These are phyloP conservation scores for Gallirallus australis DNA, from an alignment of 2,797 vertebrate species.

Conservation along the genomic window DNA sequence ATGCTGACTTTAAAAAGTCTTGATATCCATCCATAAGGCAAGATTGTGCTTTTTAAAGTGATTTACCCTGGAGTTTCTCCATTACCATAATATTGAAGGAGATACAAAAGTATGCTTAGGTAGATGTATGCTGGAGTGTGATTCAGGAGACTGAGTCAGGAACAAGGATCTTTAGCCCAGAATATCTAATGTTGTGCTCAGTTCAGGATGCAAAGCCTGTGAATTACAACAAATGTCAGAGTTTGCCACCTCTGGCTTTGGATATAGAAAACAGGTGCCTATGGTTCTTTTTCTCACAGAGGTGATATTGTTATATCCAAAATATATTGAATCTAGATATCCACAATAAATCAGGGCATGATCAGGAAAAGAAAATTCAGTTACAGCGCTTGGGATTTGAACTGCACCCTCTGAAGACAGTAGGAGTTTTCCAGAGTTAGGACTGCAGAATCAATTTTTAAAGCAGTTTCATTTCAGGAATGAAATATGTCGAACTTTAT, in stretches of 20 bases:
- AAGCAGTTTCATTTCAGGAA: neutral
- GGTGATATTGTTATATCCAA: neutral
- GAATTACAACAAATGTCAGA: neutral
- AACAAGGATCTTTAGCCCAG: neutral
- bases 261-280: neutral
- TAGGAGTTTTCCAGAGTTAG: neutral
- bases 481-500: neutral
- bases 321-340: neutral
- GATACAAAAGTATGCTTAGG: neutral
- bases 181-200: neutral
- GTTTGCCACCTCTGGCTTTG: neutral
- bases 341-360: neutral
- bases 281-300: neutral
- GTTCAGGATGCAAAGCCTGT: neutral
- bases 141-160: neutral
- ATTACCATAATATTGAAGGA: neutral
- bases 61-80: neutral
- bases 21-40: neutral
- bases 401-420: neutral
- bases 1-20: constrained; percentile 4
- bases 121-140: neutral
- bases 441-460: neutral
- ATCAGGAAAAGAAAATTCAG: neutral
- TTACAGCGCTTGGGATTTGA: neutral
- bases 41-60: neutral